Base-by-base conservation (phyloP, 2,888 invertebrate genomes). In the Callimorpha dominula region DNA sequence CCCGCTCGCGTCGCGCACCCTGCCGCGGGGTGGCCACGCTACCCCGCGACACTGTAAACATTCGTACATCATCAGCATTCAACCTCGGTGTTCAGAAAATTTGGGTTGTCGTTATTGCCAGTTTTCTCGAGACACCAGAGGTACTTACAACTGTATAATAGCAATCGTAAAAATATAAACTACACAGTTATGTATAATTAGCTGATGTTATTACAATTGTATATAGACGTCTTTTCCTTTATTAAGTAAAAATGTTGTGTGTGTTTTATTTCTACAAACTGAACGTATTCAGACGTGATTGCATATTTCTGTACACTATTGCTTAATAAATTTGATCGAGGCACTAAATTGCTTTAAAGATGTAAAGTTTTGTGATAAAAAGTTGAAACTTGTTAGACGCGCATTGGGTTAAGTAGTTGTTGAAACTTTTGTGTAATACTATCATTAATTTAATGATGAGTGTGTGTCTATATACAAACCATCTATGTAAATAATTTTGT, bases 1-100 rank as follows among this genome's bases (percentile, higher is more conserved):
- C 86, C 86, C 87, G 84, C 86, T 82, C 85, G 83, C 86, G 71
- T 72, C 77, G 52, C 72, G 70, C 74, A 73, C 76, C 72, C 73
- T 66, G 75, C 79, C 73, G 79, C 77, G 78, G 81, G 82, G 76
- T 78, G 75, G 76, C 70, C 76, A 76, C 76, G 71, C 79, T 82
- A 81, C 83, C 83, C 80, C 78, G 73, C 80, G 68, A 68, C 76
- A 65, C 77, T 68, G 74, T 75, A 70, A 81, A 70, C 74, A 77
- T 70, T 82, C 66, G 74, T 46, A 73, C 71, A 73, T 77, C 74
- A 78, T 73, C 74, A 76, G 77, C 67, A 78, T 71, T 78, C 65
- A 66, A 71, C 69, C 70, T 78, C 81, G 71, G 71, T 71, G 74
- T 76, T 75, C 57, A 70, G 62, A 70, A 75, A 83, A 77, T 12